Conservation (phyloP, 2,888 invertebrate species). For the Leptinotarsa tumamoca region DNA sequence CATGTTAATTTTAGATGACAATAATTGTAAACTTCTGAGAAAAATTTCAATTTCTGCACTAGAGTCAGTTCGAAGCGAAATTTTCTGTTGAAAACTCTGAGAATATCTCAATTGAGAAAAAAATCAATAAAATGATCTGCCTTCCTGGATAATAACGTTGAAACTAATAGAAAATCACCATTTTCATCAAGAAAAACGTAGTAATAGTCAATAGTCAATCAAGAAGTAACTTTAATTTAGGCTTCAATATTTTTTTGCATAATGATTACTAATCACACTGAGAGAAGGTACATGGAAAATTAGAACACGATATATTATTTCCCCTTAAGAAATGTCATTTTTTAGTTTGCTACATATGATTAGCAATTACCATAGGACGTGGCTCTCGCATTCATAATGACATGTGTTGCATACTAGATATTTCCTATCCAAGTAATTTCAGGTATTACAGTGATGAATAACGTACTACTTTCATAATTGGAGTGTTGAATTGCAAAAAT, state of each 20-base stretch:
- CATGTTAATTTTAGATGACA: too few species aligned
- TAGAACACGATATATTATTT: neutral
- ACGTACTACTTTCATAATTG: slow-evolving; percentile 15
- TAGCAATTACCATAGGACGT: slow-evolving; percentile 4
- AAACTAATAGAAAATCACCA: too few species aligned
- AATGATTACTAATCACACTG: too few species aligned
- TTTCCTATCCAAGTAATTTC: slow-evolving; percentile 3
- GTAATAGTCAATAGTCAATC: too few species aligned
- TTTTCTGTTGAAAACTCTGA: too few species aligned
- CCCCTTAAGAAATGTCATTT: neutral
- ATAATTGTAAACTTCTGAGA: too few species aligned
- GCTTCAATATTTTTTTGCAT: neutral
- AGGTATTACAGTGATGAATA: slow-evolving; percentile 17
- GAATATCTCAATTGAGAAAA: too few species aligned
- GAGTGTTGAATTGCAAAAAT: neutral
- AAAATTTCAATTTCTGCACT: too few species aligned
- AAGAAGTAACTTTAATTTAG: neutral
- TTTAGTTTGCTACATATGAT: neutral
- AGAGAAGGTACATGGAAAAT: neutral
- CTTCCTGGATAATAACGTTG: too few species aligned
- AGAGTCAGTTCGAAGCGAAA: too few species aligned
- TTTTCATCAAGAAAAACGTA: too few species aligned
- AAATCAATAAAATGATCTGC: too few species aligned
- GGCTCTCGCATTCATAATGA: slow-evolving; percentile 1
- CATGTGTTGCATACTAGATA: slow-evolving; percentile 13